Evolutionary conservation across 2,888 invertebrate genomes (phyloP), one percentile per base, ranked within the genome.

Genomic region (Drosophila falleni): DNA sequence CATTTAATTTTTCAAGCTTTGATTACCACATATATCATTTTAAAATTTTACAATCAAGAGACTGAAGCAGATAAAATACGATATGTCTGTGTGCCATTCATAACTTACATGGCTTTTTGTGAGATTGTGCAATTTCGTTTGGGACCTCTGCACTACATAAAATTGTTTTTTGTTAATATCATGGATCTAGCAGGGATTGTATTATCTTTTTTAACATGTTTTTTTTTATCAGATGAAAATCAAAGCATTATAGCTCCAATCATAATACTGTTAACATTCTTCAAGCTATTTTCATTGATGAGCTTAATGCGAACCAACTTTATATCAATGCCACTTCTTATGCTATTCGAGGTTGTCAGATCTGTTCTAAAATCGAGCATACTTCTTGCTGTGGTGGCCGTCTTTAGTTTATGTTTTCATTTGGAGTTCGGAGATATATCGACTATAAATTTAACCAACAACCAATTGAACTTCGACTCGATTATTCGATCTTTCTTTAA

Each of bases 271-370:
- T 13, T 41, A 0, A 13, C 62, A 10, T 55, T 2, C 8, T 49
- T 15, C 4, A 63, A 49, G 13, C 16, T 55, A 5, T 23, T 55
- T 29, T 10, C 19, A 11, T 10, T 33, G 0, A 13, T 49, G 31
- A 47, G 47, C 15, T 55, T 15, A 23, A 0, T 54, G 23, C 54
- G 31, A 2, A 41, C 41, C 15, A 2, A 37, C 6, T 26, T 15
- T 11, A 63, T 63, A 49, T 55, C 62, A 3, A 41, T 47, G 31
- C 62, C 55, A 11, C n/a, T 63, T 41, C 15, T 41, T 1, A 63
- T 47, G 62, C 47, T 54, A 5, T 33, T 55, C 15, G 23, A 23
- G 16, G 62, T 63, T 15, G 11, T 33, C 10, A 23, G 19, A 33
- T 49, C 39, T 41, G 39, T 55, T 0, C 10, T 39, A 1, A 54